Evolutionary conservation across 2,888 invertebrate species (phyloP).

Genomic region (Cerceris ruficornis): DNA sequence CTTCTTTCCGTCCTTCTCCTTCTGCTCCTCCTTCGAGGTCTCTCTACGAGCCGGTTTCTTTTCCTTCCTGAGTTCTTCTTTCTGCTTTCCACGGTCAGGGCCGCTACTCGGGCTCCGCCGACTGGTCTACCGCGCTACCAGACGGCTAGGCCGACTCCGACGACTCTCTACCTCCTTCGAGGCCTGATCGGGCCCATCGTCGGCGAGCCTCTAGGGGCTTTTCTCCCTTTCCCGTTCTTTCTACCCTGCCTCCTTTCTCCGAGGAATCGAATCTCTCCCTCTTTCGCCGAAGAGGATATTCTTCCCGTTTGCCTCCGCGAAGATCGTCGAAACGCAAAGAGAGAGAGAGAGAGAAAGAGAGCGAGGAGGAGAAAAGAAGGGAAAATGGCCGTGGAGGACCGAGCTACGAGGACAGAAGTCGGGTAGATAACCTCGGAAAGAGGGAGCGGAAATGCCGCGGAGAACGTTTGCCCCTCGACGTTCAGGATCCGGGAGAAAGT

Average conservation of each 20-base stretch:
- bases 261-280: no score
- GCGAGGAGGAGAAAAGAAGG: not conserved
- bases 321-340: not conserved
- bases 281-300: no score
- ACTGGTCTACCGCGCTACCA: conserved; percentile 16
- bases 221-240: not conserved
- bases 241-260: no score
- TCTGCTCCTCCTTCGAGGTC: conserved; percentile 17
- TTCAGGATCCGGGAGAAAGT: conserved; percentile 69
- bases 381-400: not conserved
- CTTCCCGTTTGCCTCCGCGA: no score
- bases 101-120: conserved; percentile 36
- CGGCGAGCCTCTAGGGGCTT: not conserved
- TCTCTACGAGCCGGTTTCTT: conserved; percentile 38
- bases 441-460: conserved; percentile 46
- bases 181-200: no score
- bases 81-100: conserved; percentile 62
- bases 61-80: conserved; percentile 55
- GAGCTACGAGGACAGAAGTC: conserved; percentile 35
- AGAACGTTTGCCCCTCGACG: conserved; percentile 46
- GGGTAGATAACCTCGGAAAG: conserved; percentile 41
- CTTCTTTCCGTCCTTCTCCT: conserved; percentile 17
- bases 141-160: conserved; percentile 40
- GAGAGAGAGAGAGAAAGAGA: not conserved
- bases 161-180: not conserved